Base-by-base conservation (phyloP, 2,797 vertebrate species). In the Gobionotothen gibberifrons region DNA sequence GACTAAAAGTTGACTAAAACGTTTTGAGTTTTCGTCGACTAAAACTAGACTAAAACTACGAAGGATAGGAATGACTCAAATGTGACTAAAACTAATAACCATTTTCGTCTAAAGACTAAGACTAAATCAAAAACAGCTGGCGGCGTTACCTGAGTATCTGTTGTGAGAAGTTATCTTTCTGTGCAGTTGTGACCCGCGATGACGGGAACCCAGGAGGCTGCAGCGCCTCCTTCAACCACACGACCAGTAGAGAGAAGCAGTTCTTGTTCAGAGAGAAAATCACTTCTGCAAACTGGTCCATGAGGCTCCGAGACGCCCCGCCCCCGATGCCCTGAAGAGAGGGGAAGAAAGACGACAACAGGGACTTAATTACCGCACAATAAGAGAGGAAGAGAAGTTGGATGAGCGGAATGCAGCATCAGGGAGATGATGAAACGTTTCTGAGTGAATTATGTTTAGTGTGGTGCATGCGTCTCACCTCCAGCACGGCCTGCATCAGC, bases 281-380 rank as follows among this genome's bases (percentile, higher is more conserved):
- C 89, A 99, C 96, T 83, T 99, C 98, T 2, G 97, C 97, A 16
- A 98, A 99, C 90, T 97, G 97, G 89, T 99, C 98, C 98, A 99
- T 99, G 84, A 99, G 94, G 90, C 95, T 97, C 74, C 98, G 96
- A 68, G 98, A 97, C 2, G 97, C 97, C 81, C 97, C 97, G 63
- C 98, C 98, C 0, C 98, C 98, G 0, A 99, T 93, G 3, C 96
- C 98, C 98, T 99, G 88, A 14, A 69, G 61, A 68, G 59, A 3
- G 0, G 21, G 48, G 43, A 36, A 46, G 32, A 54, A 0, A 46
- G 51, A 69, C 39, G 36, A 77, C 66, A 80, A n/a, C 6, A 46
- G 58, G 49, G 60, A 71, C 48, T 66, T 64, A 19, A 63, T 76
- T 52, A 36, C 7, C 8, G 32, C 32, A 69, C 54, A 17, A 16